Evolutionary conservation across 2,888 invertebrate genomes (phyloP), one percentile per base, ranked within the genome.

Genomic region (Tiliacea aurago): DNA sequence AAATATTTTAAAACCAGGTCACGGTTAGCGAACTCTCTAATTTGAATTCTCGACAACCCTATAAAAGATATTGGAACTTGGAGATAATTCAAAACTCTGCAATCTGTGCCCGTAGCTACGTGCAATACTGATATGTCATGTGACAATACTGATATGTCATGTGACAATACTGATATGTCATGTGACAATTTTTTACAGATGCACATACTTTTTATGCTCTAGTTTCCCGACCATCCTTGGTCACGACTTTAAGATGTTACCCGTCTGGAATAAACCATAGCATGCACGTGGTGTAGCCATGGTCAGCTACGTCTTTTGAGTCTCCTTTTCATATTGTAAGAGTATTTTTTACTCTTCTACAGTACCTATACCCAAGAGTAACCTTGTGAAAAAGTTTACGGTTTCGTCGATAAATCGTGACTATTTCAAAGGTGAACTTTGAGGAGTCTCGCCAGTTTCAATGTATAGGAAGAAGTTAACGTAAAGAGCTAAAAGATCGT

Each of bases 1-100:
- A 55, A 68, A 70, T 49, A 33, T 62, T 43, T 73, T 41, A 23
- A 73, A 67, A 59, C 68, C 68, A 61, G 61, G 64, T 65, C 74
- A 69, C 49, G 68, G 59, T 56, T 33, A 61, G 45, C 41, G 28
- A 61, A 56, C 53, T 64, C 55, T 55, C 23, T 79, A 51, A 68
- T 73, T 55, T 68, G 4, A 61, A 65, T 73, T 59, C 59, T 73
- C 6, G 51, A 59, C 47, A 64, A 68, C n/a, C n/a, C n/a, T n/a
- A n/a, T n/a, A n/a, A n/a, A 58, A 45, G 23, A 58, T 43, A 43
- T 15, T 61, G 23, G 11, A 41, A 10, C n/a, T 75, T 74, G 51
- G 4, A 37, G 4, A 37, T 37, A 37, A 37, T 4, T 28, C 28
- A 28, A n/a, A 28, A 28, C 28, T 28, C 28, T 28, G 28, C 43